Evolutionary conservation across 2,113 vertebrate genomes (phyloP).

Genomic region (Urocynchramus pylzowi): DNA sequence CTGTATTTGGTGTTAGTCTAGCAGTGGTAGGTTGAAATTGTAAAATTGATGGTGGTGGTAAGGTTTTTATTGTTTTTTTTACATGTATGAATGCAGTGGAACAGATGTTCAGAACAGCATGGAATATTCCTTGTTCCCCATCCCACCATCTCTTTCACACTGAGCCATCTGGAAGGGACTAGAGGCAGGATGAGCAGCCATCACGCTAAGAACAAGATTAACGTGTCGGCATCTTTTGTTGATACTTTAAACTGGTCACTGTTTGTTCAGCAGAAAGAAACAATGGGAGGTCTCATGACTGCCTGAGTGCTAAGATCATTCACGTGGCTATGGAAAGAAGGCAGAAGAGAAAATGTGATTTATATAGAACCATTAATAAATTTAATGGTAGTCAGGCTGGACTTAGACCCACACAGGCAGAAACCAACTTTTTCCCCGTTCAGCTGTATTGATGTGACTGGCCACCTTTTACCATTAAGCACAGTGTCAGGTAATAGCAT

Average conservation of each 20-base stretch:
- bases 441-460: not conserved
- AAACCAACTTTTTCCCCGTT: not conserved
- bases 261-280: not conserved
- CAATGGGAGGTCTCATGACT: not conserved
- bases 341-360: not conserved
- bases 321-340: not conserved
- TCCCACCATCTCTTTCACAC: slow-evolving; percentile 7
- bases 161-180: slow-evolving; percentile 34
- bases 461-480: not conserved
- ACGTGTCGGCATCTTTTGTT: slow-evolving; percentile 71
- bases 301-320: not conserved
- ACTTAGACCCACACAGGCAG: no score
- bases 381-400: not conserved
- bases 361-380: not conserved
- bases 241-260: slow-evolving; percentile 74
- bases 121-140: not conserved
- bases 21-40: not conserved
- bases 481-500: not conserved
- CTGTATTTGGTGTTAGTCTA: not conserved
- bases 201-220: slow-evolving; percentile 71
- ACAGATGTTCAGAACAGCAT: slow-evolving; percentile 31
- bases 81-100: not conserved
- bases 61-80: not conserved
- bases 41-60: not conserved
- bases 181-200: slow-evolving; percentile 25